Percentiles rank a stretch among this genome's conserved stretches.
phyloP scores from a whole-genome alignment of 2,113 vertebrate genomes.

The Calidris pugnax region DNA sequence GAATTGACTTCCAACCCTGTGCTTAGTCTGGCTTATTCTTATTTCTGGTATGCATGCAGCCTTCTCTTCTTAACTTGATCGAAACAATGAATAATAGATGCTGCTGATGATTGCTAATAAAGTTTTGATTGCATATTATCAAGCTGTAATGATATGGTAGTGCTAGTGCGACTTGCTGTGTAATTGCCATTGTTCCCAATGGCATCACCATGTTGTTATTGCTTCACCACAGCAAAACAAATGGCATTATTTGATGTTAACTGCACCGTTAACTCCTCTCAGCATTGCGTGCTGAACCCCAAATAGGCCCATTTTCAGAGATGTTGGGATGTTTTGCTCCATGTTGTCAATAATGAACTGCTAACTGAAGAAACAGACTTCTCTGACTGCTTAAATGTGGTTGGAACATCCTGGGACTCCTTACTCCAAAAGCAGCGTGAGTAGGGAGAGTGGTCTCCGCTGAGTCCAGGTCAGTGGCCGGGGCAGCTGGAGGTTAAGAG shows the following conservation, averaged over 20 bases:
- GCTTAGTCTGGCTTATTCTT: not conserved
- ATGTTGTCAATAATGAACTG: not conserved
- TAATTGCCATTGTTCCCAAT: constrained; percentile 50
- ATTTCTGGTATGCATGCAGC: not conserved
- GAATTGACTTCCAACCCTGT: not conserved
- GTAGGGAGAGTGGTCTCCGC: rapidly evolving
- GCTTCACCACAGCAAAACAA: constrained; percentile 15
- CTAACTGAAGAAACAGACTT: not conserved
- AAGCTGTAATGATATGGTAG: constrained; percentile 1
- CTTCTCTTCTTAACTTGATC: not conserved
- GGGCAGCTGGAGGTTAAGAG: not conserved
- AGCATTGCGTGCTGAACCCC: not conserved
- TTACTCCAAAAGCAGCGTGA: not conserved
- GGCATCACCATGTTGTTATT: constrained; percentile 13
- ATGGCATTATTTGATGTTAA: not conserved
- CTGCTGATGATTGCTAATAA: constrained; percentile 33
- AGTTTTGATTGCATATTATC: constrained; percentile 54
- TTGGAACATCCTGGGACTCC: not conserved
- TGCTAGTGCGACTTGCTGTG: not conserved
- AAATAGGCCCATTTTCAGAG: not conserved
- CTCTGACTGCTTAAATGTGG: not conserved
- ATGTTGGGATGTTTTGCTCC: not conserved
- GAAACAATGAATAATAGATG: constrained; percentile 50
- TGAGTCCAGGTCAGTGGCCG: not conserved
- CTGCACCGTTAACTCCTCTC: not conserved